These are phyloP conservation scores for Drosophila insularis DNA, from an alignment of 1,140 invertebrate species.

Conservation along the genomic window DNA sequence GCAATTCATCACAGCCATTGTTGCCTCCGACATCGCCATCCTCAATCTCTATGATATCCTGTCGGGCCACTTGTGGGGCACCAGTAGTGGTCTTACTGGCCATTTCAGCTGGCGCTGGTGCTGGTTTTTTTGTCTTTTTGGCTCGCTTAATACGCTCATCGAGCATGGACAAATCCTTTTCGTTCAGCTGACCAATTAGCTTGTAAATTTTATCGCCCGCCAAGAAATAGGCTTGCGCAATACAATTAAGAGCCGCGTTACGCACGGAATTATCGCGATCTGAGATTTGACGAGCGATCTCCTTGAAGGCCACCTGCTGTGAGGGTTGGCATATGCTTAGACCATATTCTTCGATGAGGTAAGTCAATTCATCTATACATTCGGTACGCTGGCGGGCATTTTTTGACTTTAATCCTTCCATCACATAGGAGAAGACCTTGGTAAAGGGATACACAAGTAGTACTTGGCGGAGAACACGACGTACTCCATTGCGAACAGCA, in stretches of 20 bases:
- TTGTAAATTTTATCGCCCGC: constrained; percentile 96
- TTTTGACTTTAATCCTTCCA: constrained; percentile 98
- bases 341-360: constrained; percentile 93
- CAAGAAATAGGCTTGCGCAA: constrained; percentile 94
- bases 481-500: constrained; percentile 93
- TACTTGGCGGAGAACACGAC: constrained; percentile 92
- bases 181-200: constrained; percentile 93
- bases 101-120: constrained; percentile 67
- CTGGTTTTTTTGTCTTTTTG: constrained; percentile 87
- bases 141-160: constrained; percentile 97
- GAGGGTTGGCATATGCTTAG: constrained; percentile 92
- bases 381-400: constrained; percentile 98
- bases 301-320: constrained; percentile 91
- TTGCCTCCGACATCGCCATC: constrained; percentile 48
- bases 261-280: constrained; percentile 98
- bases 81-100: constrained; percentile 66
- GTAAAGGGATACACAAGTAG: constrained; percentile 93
- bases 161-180: constrained; percentile 96
- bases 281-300: constrained; percentile 96
- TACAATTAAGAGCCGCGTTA: constrained; percentile 96
- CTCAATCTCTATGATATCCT: constrained; percentile 83
- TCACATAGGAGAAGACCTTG: constrained; percentile 94
- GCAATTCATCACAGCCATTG: constrained; percentile 79
- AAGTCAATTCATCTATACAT: constrained; percentile 95
- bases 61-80: constrained; percentile 67